Conservation (phyloP, 2,113 vertebrate genomes). For the Apistogramma diplotaenia region DNA sequence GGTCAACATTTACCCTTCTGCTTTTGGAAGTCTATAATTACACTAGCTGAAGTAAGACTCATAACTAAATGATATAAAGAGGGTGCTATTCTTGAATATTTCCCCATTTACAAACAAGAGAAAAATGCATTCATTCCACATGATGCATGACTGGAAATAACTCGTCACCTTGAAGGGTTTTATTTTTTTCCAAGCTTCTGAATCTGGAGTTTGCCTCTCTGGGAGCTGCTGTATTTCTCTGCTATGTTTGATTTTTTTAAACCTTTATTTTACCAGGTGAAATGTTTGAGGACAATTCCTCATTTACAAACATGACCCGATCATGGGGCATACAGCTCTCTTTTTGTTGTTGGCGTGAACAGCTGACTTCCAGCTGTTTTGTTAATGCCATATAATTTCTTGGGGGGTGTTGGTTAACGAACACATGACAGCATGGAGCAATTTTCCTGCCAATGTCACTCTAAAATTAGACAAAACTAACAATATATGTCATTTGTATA, state of each 20-base stretch:
- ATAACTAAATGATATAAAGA: not conserved
- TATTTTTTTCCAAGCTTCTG: fast-evolving
- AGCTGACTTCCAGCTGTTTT: not conserved
- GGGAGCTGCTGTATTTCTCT: not conserved
- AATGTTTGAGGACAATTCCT: too few relatives aligned
- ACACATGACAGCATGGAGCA: not conserved
- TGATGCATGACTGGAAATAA: not conserved
- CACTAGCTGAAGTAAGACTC: not conserved
- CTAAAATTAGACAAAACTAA: not conserved
- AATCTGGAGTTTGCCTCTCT: too few relatives aligned
- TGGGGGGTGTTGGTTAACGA: not conserved
- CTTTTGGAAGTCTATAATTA: not conserved
- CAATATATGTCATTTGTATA: not conserved
- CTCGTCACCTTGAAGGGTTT: not conserved
- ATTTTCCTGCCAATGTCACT: not conserved
- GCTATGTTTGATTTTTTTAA: too few relatives aligned
- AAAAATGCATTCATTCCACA: not conserved
- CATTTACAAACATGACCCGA: too few relatives aligned
- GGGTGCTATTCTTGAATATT: not conserved
- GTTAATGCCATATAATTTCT: not conserved
- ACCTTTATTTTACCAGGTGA: too few relatives aligned
- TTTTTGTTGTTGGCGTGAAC: not conserved
- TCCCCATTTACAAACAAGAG: not conserved
- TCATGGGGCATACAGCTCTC: not conserved
- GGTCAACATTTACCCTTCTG: not conserved